These are phyloP conservation scores for Actinia equina DNA, from an alignment of 64 coral and sea anemone genomes.

Conservation along the genomic window DNA sequence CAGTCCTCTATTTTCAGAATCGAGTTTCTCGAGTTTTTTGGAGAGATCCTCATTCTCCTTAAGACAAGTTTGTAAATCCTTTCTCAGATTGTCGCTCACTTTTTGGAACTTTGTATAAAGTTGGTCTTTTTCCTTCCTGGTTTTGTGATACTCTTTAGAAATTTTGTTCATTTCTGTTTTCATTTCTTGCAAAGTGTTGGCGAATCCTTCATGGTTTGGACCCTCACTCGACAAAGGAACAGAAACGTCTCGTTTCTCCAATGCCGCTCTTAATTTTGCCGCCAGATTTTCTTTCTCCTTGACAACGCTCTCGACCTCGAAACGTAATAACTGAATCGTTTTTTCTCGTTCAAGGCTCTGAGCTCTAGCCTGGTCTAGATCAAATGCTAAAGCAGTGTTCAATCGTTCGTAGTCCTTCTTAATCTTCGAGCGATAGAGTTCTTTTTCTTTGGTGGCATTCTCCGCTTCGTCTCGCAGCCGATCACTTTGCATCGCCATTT, in stretches of 20 bases:
- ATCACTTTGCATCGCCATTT: conserved; percentile 24
- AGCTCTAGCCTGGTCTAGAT: conserved; percentile 54
- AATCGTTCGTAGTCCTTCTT: conserved; percentile 81
- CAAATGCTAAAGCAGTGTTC: conserved; percentile 51
- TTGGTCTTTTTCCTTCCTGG: conserved; percentile 73
- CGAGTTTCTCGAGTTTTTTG: conserved; percentile 41
- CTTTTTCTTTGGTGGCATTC: conserved; percentile 61
- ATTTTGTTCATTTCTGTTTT: conserved; percentile 71
- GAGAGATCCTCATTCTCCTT: conserved; percentile 58
- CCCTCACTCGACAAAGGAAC: conserved; percentile 15
- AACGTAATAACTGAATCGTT: conserved; percentile 60
- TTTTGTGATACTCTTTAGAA: conserved; percentile 57
- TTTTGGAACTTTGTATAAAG: conserved; percentile 71
- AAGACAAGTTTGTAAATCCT: conserved; percentile 60
- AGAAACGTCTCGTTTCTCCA: not conserved
- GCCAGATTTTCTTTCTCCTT: conserved; percentile 70
- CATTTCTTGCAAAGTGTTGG: conserved; percentile 59
- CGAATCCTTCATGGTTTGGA: conserved; percentile 57
- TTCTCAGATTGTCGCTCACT: conserved; percentile 42
- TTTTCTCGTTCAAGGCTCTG: conserved; percentile 74
- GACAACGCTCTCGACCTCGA: conserved; percentile 66
- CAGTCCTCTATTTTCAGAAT: conserved; percentile 48
- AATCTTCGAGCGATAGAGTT: conserved; percentile 55
- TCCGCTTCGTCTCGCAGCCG: conserved; percentile 25
- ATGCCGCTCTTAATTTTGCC: conserved; percentile 35